Evolutionary conservation across 2,797 vertebrate genomes (phyloP), one percentile per base, ranked within the genome.

Genomic region (Phrynocephalus forsythii): DNA sequence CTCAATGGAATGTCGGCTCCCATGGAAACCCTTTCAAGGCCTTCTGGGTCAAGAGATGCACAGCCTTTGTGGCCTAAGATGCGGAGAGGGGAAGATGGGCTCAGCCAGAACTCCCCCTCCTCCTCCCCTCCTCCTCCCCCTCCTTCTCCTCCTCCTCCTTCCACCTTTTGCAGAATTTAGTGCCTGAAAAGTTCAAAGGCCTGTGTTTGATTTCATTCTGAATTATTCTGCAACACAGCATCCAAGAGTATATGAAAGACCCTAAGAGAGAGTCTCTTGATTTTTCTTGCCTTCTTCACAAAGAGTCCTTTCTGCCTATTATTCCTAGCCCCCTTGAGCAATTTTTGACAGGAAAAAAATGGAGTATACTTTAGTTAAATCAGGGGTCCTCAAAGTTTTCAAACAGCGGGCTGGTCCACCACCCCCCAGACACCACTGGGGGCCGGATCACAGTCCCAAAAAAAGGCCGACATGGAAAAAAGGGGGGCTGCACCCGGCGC

Each of bases 1-100:
- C 95, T 90, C 93, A 88, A 95, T 97, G 97, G 98, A 99, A 99
- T 99, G 98, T 52, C 66, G 91, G 98, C 98, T 98, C 95, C 97
- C 97, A 97, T 96, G 97, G 98, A 76, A 95, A 98, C 96, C 87
- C 83, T 92, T 94, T 91, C 95, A 96, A 95, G 95, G 93, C 94
- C 93, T 92, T 90, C 84, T 80, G 85, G 69, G 92, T 90, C 30
- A 88, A 89, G 90, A 86, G 94, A 93, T 93, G 90, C 26, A 16
- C 7, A 69, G 88, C 87, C 93, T 93, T 91, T 95, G 91, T 92
- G 86, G 76, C 92, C 81, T 38, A 10, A 56, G 79, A 33, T 89
- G 89, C 78, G 24, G 76, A 71, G 71, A 83, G 86, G 63, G 38
- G 69, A 69, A 50, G 82, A 88, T 91, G 82, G n/a, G 63, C 76